Evolutionary conservation across 2,797 vertebrate genomes (phyloP), one percentile per base, ranked within the genome.

Genomic region (Poecilia gillii): DNA sequence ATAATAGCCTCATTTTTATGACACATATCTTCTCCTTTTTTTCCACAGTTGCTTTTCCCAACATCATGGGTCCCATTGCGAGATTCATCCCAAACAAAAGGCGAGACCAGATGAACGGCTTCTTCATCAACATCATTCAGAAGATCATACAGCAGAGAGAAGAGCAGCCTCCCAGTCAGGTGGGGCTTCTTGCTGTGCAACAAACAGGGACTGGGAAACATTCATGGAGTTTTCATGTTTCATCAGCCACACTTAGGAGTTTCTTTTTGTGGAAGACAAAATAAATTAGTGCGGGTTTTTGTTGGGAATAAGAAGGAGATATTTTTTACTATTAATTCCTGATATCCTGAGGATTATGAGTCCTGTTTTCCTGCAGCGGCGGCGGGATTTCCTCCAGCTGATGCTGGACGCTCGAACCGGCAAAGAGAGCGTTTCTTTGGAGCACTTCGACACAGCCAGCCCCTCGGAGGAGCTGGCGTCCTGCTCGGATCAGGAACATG

Each of bases 321-420:
- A 33, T 33, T 18, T n/a, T 59, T 9, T 53, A 53, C 51, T 59
- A 16, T 51, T 51, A 41, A 41, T 49, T 64, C 80, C 11, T 33
- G 43, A 55, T 9, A 43, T 14, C 3, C 33, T n/a, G 4, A 16
- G 1, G 23, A 77, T 51, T 23, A 12, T 49, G 14, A 25, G 3
- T 7, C 2, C 4, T 23, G 71, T 77, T 77, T 78, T 55, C 41
- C 3, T 0, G 14, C 76, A 99, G 98, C 96, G 97, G 33, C 96
- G 96, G 18, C 91, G 94, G 72, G 98, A 99, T 89, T 98, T 99
- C 89, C 97, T 99, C 16, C 98, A 99, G 93, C 90, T 98, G 87
- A 96, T 99, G 95, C 91, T 99, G 5, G 98, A 99, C 0, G 95
- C 95, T 1, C 87, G 95, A 0, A 80, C 81, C 66, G 92, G 87